A percentile compares a stretch with the other conserved stretches of the same genome.
These are phyloP conservation scores for Mungos mungo DNA, from an alignment of 2,113 vertebrate genomes.

Conservation along the genomic window DNA sequence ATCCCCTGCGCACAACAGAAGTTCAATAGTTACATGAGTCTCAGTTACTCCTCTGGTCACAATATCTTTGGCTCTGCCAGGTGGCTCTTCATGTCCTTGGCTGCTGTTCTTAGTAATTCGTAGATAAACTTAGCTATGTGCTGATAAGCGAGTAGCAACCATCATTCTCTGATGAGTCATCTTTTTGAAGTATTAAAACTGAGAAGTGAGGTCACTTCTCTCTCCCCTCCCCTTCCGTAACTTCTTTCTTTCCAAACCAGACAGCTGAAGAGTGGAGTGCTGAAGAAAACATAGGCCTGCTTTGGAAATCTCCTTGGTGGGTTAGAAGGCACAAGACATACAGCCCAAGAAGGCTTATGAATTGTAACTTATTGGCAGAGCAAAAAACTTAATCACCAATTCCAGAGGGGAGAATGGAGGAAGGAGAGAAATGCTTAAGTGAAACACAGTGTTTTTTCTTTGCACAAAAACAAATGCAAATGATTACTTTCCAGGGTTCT, in stretches of 20 bases:
- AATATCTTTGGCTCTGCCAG: neutral
- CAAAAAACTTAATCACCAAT: neutral
- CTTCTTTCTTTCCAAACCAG: neutral
- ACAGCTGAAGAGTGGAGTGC: neutral
- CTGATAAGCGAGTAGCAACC: neutral
- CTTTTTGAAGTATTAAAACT: slow-evolving; percentile 15
- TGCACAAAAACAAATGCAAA: neutral
- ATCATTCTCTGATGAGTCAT: slow-evolving; percentile 9
- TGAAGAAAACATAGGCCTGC: neutral
- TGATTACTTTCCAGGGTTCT: neutral
- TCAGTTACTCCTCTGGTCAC: neutral
- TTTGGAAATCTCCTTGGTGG: neutral
- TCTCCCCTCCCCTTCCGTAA: neutral
- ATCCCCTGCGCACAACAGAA: neutral
- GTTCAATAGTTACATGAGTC: neutral
- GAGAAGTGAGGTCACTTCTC: neutral
- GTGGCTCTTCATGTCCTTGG: neutral
- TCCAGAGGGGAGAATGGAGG: neutral
- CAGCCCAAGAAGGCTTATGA: neutral
- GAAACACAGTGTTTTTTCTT: neutral
- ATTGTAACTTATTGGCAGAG: neutral
- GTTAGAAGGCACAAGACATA: neutral
- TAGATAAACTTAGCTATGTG: neutral
- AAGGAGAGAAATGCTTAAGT: neutral
- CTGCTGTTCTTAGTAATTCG: neutral